A percentile compares a stretch with the other conserved stretches of the same genome.
Conservation (phyloP, 1,140 invertebrate species). For the Aethina tumida region DNA sequence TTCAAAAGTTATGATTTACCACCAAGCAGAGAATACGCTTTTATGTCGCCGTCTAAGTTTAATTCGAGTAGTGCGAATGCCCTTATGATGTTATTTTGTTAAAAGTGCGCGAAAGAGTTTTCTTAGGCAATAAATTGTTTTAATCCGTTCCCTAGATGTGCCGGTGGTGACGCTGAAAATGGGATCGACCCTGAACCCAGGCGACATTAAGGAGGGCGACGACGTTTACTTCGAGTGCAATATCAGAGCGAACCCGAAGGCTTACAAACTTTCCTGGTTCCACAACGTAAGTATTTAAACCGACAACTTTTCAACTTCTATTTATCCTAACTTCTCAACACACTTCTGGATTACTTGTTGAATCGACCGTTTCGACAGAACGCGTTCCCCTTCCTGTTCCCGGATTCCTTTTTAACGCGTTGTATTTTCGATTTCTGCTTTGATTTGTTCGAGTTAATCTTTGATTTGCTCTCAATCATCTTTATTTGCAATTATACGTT, state of each 20-base stretch:
- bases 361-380: constrained; percentile 6
- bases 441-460: no score
- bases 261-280: constrained; percentile 75
- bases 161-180: constrained; percentile 73
- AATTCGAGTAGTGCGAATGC: no score
- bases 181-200: constrained; percentile 73
- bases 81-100: no score
- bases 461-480: no score
- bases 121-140: no score
- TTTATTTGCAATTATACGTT: no score
- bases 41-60: no score
- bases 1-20: no score
- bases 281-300: constrained; percentile 63
- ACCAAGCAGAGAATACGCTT: no score
- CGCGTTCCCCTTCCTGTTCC: neutral
- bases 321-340: constrained; percentile 7
- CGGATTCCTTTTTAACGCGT: neutral
- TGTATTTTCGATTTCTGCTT: no score
- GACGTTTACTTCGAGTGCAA: constrained; percentile 90
- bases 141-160: constrained; percentile 68
- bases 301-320: neutral
- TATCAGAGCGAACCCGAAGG: constrained; percentile 74
- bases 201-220: constrained; percentile 83
- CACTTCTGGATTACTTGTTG: constrained; percentile 23
- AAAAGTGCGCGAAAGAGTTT: no score